Percentiles rank a stretch among this genome's conserved stretches.
phyloP scores from a whole-genome alignment of 2,113 vertebrate species.

The Limnothrissa miodon region DNA sequence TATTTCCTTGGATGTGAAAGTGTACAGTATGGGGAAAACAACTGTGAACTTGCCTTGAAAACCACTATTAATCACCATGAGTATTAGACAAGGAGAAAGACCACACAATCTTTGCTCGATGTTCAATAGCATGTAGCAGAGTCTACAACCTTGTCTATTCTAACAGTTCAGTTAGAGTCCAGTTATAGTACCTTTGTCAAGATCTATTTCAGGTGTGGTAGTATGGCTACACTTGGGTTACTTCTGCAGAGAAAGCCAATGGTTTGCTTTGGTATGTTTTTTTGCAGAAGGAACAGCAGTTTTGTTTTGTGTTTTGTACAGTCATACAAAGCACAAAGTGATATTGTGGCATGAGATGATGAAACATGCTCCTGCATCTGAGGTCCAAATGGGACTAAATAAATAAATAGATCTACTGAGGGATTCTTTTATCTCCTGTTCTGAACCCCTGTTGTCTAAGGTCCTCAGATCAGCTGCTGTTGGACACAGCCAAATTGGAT shows the following conservation, averaged over 20 bases:
- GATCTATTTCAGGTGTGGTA: neutral
- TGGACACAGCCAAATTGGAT: slow-evolving; percentile 27
- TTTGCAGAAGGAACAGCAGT: too few species aligned
- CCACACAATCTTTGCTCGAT: too few species aligned
- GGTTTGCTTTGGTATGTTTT: neutral
- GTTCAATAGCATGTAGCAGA: too few species aligned
- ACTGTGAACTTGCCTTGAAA: neutral
- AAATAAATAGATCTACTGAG: neutral
- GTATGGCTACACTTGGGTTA: neutral
- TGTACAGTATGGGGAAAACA: neutral
- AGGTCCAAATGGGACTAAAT: neutral
- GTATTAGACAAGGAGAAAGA: neutral
- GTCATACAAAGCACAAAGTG: neutral
- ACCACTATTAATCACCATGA: neutral
- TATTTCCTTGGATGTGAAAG: neutral
- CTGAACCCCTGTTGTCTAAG: slow-evolving; percentile 25
- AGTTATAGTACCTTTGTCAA: neutral
- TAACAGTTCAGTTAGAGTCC: neutral
- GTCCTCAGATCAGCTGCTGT: slow-evolving; percentile 6
- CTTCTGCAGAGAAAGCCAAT: neutral
- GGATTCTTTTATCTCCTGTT: neutral
- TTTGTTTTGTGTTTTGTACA: neutral
- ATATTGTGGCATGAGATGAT: neutral
- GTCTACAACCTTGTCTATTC: too few species aligned
- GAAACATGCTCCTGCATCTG: neutral